Evolutionary conservation across 2,797 vertebrate species (phyloP), one percentile per base, ranked within the genome.

Genomic region (Chromobotia macracanthus): DNA sequence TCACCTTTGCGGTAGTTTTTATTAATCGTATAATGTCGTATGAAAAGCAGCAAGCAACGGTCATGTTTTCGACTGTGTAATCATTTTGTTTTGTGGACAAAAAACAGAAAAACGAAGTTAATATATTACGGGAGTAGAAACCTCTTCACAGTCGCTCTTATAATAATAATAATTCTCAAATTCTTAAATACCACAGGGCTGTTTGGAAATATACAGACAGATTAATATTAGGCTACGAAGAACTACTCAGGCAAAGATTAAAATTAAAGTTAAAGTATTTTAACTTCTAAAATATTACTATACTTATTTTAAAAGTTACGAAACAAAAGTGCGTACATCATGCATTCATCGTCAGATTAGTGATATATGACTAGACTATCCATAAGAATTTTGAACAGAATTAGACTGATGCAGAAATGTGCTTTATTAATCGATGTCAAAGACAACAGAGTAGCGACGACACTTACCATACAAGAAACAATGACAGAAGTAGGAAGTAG

Each of bases 391-490:
- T 51, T 11, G 53, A 55, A 31, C 31, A 31, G 31, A 31, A 5
- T 31, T 31, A 31, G 31, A 5, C 5, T 31, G 3, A 31, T 31
- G 31, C 48, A 25, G 3, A 66, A 66, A 44, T 28, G 66, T 3
- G 10, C 38, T 16, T 63, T 63, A 35, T n/a, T 5, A 48, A 81
- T 19, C 1, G 1, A 12, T 71, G 55, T 19, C 23, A 51, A 31
- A 46, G 51, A 58, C 41, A 51, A 68, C 9, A 65, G 3, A 13
- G 21, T 19, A 66, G n/a, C 60, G 63, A 50, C 65, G 46, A 5
- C 86, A 95, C 97, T 96, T 90, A 99, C 97, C 96, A 90, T 48
- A 93, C 93, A 75, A 92, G 90, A 65, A 97, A 94, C 75, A 93
- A 92, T 0, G 94, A 95, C 81, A 97, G 90, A 61, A 98, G 93